Base-by-base conservation (phyloP, 2,888 invertebrate genomes). In the Shargacucullia verbasci region DNA sequence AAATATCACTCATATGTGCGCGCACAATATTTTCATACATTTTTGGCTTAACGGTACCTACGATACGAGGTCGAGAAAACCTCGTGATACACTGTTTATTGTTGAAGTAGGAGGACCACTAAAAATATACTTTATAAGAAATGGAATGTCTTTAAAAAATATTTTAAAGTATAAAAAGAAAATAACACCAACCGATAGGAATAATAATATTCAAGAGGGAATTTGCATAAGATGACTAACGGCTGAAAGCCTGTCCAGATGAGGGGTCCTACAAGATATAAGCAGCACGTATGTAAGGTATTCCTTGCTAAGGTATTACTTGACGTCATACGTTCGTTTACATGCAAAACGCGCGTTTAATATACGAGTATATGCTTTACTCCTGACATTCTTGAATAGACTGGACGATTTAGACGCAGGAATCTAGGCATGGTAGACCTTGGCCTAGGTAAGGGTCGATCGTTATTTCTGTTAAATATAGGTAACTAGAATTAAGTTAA, bases 311-410 rank as follows among this genome's bases (percentile, higher is more conserved):
- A 12, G 8, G 25, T 40, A 68, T 60, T 33, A 34, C 20, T 14
- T 38, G 14, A 3, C 11, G 43, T 25, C 9, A 43, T 43, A 53
- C 41, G 29, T 10, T 38, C 15, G 31, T 62, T 69, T 62, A 53
- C 52, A 63, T 70, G 70, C 41, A 43, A 43, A 62, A 29, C 46
- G 7, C 25, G 38, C 35, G 10, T 35, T 65, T 57, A 71, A 49
- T 71, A 70, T 54, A n/a, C 56, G 48, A 20, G 29, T 39, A 63
- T 65, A n/a, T n/a, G n/a, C n/a, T n/a, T n/a, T 47, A 5, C 66
- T 43, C n/a, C 1, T 7, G 9, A 54, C 12, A 38, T 45, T 64
- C 29, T 35, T 9, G 37, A 8, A n/a, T 11, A 11, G 13, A 43
- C 33, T 15, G 41, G 13, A 8, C 44, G 25, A 9, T 25, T 0